Conservation (phyloP, 2,113 vertebrate genomes). For the Carassius gibelio region DNA sequence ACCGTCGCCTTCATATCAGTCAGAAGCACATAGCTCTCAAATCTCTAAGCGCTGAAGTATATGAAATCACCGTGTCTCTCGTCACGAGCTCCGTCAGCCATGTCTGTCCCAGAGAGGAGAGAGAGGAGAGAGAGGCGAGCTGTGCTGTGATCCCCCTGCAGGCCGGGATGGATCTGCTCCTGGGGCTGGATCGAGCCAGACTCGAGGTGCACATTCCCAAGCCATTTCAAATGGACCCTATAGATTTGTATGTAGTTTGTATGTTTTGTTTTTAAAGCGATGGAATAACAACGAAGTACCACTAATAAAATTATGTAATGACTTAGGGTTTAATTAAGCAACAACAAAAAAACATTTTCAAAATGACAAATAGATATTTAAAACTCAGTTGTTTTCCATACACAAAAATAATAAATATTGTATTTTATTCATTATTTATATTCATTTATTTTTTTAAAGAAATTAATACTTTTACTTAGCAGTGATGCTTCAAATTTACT, state of each 20-base stretch:
- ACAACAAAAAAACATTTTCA: background rate
- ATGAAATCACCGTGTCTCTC: slow-evolving; percentile 29
- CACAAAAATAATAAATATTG: background rate
- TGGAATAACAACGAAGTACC: background rate
- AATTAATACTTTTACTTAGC: background rate
- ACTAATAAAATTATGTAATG: background rate
- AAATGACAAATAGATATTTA: background rate
- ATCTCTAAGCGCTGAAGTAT: background rate
- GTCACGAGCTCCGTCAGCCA: slow-evolving; percentile 59
- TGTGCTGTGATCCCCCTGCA: slow-evolving; percentile 22
- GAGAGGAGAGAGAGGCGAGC: background rate
- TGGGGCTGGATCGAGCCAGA: background rate
- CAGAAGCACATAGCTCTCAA: background rate
- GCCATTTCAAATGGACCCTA: background rate
- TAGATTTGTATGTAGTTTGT: background rate
- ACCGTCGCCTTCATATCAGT: background rate
- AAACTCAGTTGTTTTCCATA: background rate
- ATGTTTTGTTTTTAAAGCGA: background rate
- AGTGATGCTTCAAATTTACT: background rate
- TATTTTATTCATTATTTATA: no score
- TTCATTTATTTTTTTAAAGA: no score
- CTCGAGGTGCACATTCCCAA: background rate
- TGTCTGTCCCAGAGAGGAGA: slow-evolving; percentile 50
- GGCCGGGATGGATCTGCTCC: slow-evolving; percentile 1
- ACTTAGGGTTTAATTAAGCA: background rate